These are phyloP conservation scores for Drosophila percnosoma DNA, from an alignment of 2,888 invertebrate genomes.

Conservation along the genomic window DNA sequence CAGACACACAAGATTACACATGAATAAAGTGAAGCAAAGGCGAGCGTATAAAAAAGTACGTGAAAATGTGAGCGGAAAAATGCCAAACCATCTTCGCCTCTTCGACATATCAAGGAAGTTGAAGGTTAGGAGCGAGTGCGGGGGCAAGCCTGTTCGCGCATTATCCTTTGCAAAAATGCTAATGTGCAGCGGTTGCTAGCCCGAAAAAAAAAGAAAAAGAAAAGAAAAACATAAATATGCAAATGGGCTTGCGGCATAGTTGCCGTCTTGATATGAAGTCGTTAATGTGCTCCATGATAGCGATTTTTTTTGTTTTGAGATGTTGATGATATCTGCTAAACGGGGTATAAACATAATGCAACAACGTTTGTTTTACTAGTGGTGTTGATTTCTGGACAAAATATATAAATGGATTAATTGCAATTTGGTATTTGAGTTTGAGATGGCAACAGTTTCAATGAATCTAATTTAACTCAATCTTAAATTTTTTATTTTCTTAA, in stretches of 20 bases:
- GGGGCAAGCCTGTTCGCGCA: slow-evolving; percentile 38
- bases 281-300: slow-evolving; percentile 67
- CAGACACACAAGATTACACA: slow-evolving; percentile 10
- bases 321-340: slow-evolving; percentile 7
- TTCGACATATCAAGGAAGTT: slow-evolving; percentile 12
- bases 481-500: background rate
- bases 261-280: slow-evolving; percentile 72
- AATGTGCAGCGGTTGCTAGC: slow-evolving; percentile 54
- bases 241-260: slow-evolving; percentile 72
- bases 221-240: slow-evolving; percentile 69
- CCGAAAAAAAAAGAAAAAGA: slow-evolving; percentile 52
- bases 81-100: slow-evolving; percentile 55
- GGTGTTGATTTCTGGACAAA: background rate
- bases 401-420: background rate
- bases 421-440: background rate
- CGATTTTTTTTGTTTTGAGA: slow-evolving; percentile 27
- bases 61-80: slow-evolving; percentile 64
- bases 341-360: slow-evolving; percentile 4
- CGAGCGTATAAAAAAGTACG: slow-evolving; percentile 48
- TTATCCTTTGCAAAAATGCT: slow-evolving; percentile 73
- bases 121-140: background rate
- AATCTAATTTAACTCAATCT: background rate
- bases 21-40: slow-evolving; percentile 15
- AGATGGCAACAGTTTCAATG: background rate
- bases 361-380: background rate